Percentiles rank a stretch among this genome's conserved stretches.
Conservation (phyloP, 2,888 invertebrate genomes). For the Sphaerophoria rueppellii region DNA sequence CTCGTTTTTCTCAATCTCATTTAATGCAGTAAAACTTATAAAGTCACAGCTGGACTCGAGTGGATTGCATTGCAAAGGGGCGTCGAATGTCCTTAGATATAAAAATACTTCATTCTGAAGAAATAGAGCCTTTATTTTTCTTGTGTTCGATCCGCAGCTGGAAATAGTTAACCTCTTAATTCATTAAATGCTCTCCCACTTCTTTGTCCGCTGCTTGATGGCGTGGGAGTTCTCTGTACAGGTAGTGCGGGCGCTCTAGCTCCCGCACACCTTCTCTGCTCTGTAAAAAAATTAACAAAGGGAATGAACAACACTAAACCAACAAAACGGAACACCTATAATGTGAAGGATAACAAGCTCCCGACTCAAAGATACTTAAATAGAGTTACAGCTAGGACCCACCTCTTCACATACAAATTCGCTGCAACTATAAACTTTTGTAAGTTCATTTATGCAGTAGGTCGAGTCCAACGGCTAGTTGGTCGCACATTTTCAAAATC, state of each 20-base stretch:
- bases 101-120: too few species aligned
- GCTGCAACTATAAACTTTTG: conserved; percentile 41
- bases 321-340: conserved; percentile 70
- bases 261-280: neutral
- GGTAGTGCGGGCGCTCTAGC: neutral
- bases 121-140: neutral
- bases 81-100: too few species aligned
- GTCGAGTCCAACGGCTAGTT: neutral
- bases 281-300: conserved; percentile 26
- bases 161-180: conserved; percentile 64
- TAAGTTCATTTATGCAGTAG: conserved; percentile 55
- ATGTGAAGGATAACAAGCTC: conserved; percentile 72
- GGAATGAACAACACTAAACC: conserved; percentile 61
- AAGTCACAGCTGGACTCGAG: neutral
- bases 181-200: conserved; percentile 56
- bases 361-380: conserved; percentile 56
- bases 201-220: conserved; percentile 1
- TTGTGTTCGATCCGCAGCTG: neutral
- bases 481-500: conserved; percentile 1
- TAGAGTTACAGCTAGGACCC: conserved; percentile 42
- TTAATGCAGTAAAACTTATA: conserved; percentile 36
- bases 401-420: conserved; percentile 50
- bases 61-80: neutral
- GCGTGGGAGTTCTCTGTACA: too few species aligned
- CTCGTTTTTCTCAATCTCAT: conserved; percentile 24